Conservation (phyloP, 2,888 invertebrate genomes). For the Tinea pellionella region DNA sequence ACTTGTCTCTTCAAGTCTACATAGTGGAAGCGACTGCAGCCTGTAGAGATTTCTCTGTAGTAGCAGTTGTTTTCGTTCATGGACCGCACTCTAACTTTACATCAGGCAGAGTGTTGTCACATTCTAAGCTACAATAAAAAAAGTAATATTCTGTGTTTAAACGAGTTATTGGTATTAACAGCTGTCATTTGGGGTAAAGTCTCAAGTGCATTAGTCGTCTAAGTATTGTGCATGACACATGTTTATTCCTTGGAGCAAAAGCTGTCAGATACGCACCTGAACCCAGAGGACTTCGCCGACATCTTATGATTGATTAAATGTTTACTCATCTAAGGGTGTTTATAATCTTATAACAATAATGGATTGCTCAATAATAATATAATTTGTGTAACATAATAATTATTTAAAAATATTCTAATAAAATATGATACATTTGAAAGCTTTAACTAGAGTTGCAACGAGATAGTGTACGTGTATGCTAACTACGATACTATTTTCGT, state of each 20-base stretch:
- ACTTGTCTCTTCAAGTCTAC: no score
- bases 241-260: background rate
- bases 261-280: background rate
- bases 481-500: background rate
- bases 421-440: no score
- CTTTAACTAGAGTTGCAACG: background rate
- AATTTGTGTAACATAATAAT: no score
- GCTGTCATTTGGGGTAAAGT: background rate
- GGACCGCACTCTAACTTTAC: no score
- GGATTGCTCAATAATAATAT: background rate
- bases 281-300: background rate
- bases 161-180: background rate
- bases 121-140: no score
- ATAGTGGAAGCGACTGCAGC: no score
- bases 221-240: background rate
- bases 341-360: background rate
- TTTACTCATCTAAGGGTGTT: background rate
- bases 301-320: conserved; percentile 1
- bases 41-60: no score
- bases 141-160: no score
- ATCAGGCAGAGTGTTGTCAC: no score
- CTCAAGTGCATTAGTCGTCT: background rate
- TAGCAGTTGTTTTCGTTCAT: no score
- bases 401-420: no score
- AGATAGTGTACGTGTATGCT: background rate